Evolutionary conservation across 1,140 invertebrate genomes (phyloP), one percentile per base, ranked within the genome.

Genomic region (Sesamia nonagrioides): DNA sequence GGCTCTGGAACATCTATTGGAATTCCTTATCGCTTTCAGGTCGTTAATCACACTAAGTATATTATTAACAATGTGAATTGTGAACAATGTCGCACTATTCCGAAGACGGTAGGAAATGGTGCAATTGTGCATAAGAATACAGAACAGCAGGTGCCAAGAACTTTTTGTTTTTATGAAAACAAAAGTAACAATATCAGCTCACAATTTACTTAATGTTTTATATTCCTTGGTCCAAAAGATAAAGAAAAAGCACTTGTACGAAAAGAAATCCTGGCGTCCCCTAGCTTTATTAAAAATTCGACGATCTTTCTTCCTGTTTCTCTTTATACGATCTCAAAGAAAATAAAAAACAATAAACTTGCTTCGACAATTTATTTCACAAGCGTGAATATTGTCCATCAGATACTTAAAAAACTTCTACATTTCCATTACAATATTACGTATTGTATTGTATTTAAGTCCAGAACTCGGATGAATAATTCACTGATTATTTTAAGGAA

Each of bases 1-100:
- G 13, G 40, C 21, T 63, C 33, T 45, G 13, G 42, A 33, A 42
- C 37, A 63, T 63, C 42, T 68, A 48, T 68, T 48, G 40, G 21
- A 45, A 68, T 50, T 48, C 18, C 42, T 69, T 50, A 69, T 69
- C 66, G 66, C 66, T 69, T 27, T 48, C 40, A 69, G 40, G 11
- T 27, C 40, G n/a, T 69, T 50, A 48, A 33, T 48, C 66, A 48
- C 66, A 21, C n/a, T 69, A 69, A 69, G 45, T 69, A 15, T 69
- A 69, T 69, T 48, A 69, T 69, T 50, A 50, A 50, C 21, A 69
- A 15, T 15, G 18, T 27, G 66, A 21, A 68, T 48, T 68, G 17
- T 13, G 63, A 45, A 48, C 42, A 50, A 50, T 27, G 45, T 27
- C 42, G 42, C 21, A 13, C 18, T 69, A n/a, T 69, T 48, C 21